Evolutionary conservation across 2,113 vertebrate species (phyloP).

Genomic region (Poeciliopsis occidentalis): DNA sequence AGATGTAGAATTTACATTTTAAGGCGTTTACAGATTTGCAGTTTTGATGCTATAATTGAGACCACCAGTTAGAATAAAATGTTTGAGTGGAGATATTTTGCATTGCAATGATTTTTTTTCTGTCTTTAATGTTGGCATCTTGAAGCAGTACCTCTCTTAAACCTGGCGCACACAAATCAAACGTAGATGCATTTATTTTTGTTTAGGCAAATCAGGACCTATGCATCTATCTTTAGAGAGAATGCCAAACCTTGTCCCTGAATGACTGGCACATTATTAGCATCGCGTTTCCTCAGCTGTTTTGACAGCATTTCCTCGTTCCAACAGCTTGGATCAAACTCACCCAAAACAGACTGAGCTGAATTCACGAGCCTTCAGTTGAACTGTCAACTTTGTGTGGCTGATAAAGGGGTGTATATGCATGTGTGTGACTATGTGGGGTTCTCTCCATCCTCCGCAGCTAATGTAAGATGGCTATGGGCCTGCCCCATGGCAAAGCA

Average conservation of each 20-base stretch:
- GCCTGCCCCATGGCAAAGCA: constrained; percentile 73
- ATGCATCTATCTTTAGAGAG: not conserved
- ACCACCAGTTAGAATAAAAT: too few species aligned
- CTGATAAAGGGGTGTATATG: constrained; percentile 12
- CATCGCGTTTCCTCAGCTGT: not conserved
- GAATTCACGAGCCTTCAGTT: constrained; percentile 30
- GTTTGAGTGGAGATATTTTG: too few species aligned
- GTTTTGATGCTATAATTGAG: too few species aligned
- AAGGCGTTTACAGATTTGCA: too few species aligned
- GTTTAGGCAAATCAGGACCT: not conserved
- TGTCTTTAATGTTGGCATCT: too few species aligned
- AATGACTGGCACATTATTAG: not conserved
- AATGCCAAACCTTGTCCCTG: not conserved
- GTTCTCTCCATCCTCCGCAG: constrained; percentile 47
- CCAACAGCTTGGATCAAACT: constrained; percentile 28
- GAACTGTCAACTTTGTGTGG: constrained; percentile 29
- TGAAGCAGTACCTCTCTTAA: not conserved
- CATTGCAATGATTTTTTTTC: too few species aligned
- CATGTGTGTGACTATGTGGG: constrained; percentile 3
- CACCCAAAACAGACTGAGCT: constrained; percentile 36
- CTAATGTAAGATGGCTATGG: constrained; percentile 71
- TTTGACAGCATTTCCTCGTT: constrained; percentile 10
- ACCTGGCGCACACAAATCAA: not conserved
- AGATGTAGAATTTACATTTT: too few species aligned
- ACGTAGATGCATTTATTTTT: not conserved